Evolutionary conservation across 2,797 vertebrate genomes (phyloP).

Genomic region (Meriones psammophilus): DNA sequence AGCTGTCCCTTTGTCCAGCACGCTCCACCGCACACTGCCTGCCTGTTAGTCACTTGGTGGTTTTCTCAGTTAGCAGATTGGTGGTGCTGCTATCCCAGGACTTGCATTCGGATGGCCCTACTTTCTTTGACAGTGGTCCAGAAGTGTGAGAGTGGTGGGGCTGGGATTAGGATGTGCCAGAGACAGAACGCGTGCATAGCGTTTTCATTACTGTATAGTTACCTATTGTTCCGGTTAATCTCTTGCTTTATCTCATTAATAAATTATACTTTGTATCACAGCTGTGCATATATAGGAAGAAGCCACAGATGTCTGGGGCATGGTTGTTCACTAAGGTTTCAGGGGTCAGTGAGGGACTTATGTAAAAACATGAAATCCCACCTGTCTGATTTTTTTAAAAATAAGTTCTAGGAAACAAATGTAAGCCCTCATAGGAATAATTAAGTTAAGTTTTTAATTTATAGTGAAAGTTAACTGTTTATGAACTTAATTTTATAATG

Average conservation of each 20-base stretch:
- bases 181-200: neutral
- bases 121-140: neutral
- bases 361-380: constrained; percentile 64
- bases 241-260: neutral
- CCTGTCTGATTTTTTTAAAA: constrained; percentile 61
- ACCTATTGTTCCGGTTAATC: neutral
- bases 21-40: neutral
- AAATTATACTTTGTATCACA: neutral
- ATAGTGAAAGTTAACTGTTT: constrained; percentile 74
- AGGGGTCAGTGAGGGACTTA: neutral
- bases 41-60: neutral
- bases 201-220: neutral
- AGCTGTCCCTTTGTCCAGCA: neutral
- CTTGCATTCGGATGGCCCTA: neutral
- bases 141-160: neutral
- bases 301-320: neutral
- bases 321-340: neutral
- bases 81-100: neutral
- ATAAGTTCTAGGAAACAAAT: constrained; percentile 72
- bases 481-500: constrained; percentile 84
- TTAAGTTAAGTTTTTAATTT: constrained; percentile 76
- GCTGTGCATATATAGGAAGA: neutral
- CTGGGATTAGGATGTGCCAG: neutral
- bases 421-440: constrained; percentile 67
- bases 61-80: neutral